Percentiles rank a stretch among this genome's conserved stretches.
These are phyloP conservation scores for Mactromeris polynyma DNA, from an alignment of 2,888 invertebrate genomes.

Conservation along the genomic window DNA sequence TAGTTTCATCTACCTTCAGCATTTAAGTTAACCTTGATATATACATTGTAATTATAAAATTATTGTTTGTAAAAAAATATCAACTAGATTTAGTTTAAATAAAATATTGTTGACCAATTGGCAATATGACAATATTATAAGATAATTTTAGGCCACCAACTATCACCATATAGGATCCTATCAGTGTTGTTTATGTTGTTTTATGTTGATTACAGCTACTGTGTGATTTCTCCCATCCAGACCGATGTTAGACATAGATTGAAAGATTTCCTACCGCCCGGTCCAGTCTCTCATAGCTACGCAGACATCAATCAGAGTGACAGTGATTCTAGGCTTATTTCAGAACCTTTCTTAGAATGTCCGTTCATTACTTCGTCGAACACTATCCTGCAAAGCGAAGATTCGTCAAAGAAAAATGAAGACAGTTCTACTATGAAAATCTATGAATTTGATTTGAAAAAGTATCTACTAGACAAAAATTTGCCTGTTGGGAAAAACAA, in stretches of 20 bases:
- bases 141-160: no score
- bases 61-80: no score
- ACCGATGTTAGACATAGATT: not conserved
- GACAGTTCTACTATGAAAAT: not conserved
- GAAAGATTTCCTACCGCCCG: not conserved
- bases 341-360: not conserved
- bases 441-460: conserved; percentile 42
- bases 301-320: not conserved
- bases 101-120: no score
- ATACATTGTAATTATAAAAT: no score
- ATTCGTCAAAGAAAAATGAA: not conserved
- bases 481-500: conserved; percentile 63
- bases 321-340: not conserved
- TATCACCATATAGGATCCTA: no score
- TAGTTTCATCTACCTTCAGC: no score
- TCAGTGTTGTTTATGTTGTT: no score
- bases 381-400: not conserved
- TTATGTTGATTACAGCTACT: conserved; percentile 22
- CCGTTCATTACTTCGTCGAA: not conserved
- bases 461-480: conserved; percentile 52
- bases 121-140: no score
- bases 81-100: no score
- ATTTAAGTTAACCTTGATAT: no score
- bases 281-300: not conserved
- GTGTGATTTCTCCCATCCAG: not conserved